phyloP scores from a whole-genome alignment of 2,113 vertebrate genomes.

The Motacilla tschutschensis region DNA sequence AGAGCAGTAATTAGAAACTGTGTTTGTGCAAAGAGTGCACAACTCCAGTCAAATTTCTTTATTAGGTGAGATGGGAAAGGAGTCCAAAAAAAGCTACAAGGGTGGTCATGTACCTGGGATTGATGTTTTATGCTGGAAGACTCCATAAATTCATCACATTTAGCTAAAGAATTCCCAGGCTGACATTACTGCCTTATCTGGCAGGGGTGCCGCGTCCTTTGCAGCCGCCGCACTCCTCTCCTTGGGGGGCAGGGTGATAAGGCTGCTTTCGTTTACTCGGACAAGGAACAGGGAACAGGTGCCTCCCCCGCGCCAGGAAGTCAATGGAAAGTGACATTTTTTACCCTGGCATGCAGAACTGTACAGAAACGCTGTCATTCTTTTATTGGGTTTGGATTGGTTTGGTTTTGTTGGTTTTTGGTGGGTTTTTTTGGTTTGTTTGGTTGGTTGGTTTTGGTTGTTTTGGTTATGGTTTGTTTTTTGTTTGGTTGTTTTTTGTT shows the following conservation, averaged over 20 bases:
- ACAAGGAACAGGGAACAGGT: not conserved
- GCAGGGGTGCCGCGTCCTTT: not conserved
- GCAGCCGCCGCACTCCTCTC: not conserved
- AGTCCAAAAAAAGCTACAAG: not conserved
- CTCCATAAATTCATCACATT: not conserved
- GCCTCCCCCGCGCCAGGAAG: not conserved
- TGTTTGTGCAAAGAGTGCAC: not conserved
- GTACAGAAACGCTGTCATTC: fast-evolving
- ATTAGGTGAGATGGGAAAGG: not conserved
- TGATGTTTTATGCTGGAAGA: not conserved
- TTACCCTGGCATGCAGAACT: not conserved
- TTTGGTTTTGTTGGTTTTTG: not conserved
- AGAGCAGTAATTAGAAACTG: not conserved
- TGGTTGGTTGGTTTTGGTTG: not conserved
- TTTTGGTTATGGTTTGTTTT: too few relatives aligned
- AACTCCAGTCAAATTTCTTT: not conserved
- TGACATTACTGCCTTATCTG: not conserved
- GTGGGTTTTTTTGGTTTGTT: not conserved
- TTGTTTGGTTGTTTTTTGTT: too few relatives aligned
- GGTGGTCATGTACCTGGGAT: not conserved
- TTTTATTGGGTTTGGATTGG: not conserved
- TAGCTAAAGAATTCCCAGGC: not conserved
- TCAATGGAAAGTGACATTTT: not conserved
- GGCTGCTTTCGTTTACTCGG: not conserved
- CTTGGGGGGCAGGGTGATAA: not conserved